Evolutionary conservation across 2,797 vertebrate species (phyloP), one percentile per base, ranked within the genome.

Genomic region (Ataeniobius toweri): DNA sequence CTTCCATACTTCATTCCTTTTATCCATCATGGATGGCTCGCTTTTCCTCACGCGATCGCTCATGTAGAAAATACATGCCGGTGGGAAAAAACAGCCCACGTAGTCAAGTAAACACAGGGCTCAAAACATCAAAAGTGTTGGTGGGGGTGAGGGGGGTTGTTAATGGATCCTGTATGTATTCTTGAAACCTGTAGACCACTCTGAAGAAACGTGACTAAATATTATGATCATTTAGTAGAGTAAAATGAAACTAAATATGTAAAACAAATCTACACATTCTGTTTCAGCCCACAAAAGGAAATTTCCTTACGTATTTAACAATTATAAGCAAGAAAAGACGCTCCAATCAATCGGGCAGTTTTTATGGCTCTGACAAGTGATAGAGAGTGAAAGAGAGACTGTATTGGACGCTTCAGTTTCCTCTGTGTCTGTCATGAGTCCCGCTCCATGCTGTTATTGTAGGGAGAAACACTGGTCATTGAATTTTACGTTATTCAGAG

Each of bases 41-140:
- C 79, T 76, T 89, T 88, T 76, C 74, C 83, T 86, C 90, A 92
- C 83, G 78, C 89, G 79, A 90, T 73, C 73, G 78, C 79, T 80
- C 81, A 86, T 79, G 80, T 61, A 85, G 82, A 88, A 89, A 89
- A 86, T 86, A 81, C 75, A 86, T 50, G 48, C 53, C 71, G 77
- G 77, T 86, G 86, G 86, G 86, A 89, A 83, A 88, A 90, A 88
- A 85, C 78, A 82, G 81, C 48, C 71, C 77, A 59, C 79, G 85
- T 86, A 80, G 85, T 89, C 88, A 84, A 87, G 83, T 89, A 90
- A 93, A 93, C 82, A 89, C 22, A 73, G 73, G 48, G 71, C 81
- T 89, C 81, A 91, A 91, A 93, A 89, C 84, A 89, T 82, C 79
- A 76, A 85, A 76, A 89, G 79, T 89, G 89, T 80, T 68, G 65